Conservation (phyloP, 2,113 vertebrate genomes). For the Orthonyx spaldingii region DNA sequence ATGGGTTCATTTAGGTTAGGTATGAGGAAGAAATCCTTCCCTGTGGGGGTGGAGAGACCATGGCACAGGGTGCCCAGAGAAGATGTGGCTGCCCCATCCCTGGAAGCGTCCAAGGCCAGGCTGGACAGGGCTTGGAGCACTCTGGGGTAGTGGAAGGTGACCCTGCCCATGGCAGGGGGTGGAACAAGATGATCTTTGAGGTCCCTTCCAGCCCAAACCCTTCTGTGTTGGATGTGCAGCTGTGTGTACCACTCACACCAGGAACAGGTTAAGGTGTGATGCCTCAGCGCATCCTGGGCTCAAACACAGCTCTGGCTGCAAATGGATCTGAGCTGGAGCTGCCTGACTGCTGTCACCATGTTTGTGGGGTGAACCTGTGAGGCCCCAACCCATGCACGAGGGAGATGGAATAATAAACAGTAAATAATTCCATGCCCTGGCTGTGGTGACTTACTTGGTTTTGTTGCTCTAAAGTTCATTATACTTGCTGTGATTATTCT, state of each 20-base stretch:
- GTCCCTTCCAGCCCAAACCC: background rate
- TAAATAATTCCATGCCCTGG: background rate
- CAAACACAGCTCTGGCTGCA: background rate
- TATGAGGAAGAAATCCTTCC: too few relatives aligned
- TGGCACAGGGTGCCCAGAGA: background rate
- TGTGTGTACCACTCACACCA: background rate
- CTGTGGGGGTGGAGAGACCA: accelerated
- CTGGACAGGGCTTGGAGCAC: accelerated
- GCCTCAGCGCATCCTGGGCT: background rate
- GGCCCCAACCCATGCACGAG: background rate
- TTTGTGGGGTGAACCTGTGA: background rate
- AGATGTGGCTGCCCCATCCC: background rate
- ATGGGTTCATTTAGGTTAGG: background rate
- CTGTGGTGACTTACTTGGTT: background rate
- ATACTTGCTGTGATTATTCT: background rate
- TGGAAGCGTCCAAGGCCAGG: background rate
- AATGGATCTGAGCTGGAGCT: background rate
- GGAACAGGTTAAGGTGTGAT: background rate
- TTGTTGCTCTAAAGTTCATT: background rate
- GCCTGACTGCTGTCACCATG: background rate
- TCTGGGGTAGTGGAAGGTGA: background rate
- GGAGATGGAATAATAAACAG: background rate
- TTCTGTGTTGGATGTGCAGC: background rate
- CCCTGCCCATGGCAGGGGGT: background rate
- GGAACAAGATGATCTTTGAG: background rate